phyloP scores from a whole-genome alignment of 1,140 invertebrate species.

The Hermetia illucens region DNA sequence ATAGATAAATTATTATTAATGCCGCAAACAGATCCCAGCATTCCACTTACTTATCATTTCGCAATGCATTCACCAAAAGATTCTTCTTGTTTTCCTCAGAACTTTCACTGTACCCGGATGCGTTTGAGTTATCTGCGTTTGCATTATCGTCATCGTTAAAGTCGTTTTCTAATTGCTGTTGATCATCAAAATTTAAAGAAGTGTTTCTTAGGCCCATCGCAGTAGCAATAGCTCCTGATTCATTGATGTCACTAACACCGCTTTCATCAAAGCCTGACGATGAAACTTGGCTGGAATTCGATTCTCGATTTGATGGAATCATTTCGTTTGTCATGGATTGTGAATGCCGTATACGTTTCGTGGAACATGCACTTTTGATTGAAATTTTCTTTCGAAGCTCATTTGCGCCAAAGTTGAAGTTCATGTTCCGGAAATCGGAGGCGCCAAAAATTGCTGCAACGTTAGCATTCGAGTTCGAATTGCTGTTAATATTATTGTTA shows the following conservation, averaged over 20 bases:
- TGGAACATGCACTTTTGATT: constrained; percentile 11
- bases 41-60: constrained; percentile 20
- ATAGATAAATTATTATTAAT: background rate
- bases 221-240: too few relatives aligned
- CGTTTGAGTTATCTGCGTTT: too few relatives aligned
- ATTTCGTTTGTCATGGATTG: too few relatives aligned
- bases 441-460: background rate
- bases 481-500: constrained; percentile 4
- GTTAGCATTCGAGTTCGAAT: background rate
- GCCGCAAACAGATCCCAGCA: too few relatives aligned
- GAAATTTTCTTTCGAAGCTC: constrained; percentile 21
- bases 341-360: background rate
- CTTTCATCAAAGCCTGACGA: too few relatives aligned
- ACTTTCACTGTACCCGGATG: constrained; percentile 20
- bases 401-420: constrained; percentile 20
- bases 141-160: too few relatives aligned
- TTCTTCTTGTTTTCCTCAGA: constrained; percentile 27
- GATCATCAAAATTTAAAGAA: too few relatives aligned
- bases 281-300: too few relatives aligned
- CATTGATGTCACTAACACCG: too few relatives aligned
- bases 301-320: too few relatives aligned
- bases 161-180: too few relatives aligned
- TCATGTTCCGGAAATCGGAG: constrained; percentile 18
- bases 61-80: constrained; percentile 24
- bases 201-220: too few relatives aligned